Conservation (phyloP, 2,113 vertebrate genomes). For the Pterophyllum scalare region DNA sequence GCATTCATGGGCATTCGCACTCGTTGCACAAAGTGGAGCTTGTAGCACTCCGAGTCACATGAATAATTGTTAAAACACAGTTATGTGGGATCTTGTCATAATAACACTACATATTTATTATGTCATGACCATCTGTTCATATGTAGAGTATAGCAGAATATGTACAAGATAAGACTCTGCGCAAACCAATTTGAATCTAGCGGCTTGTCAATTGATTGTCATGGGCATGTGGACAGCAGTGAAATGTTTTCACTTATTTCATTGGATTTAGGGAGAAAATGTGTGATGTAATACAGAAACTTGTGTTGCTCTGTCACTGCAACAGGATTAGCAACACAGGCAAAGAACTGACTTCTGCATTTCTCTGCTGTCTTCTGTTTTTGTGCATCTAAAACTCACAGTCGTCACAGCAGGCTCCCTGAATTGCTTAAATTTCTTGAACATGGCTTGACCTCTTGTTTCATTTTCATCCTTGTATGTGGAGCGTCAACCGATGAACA, state of each 20-base stretch:
- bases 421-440: slow-evolving; percentile 20
- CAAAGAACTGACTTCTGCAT: slow-evolving; percentile 31
- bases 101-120: background rate
- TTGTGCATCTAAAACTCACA: slow-evolving; percentile 19
- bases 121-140: background rate
- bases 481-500: slow-evolving; percentile 2
- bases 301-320: slow-evolving; percentile 52
- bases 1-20: slow-evolving; percentile 34
- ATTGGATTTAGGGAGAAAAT: slow-evolving; percentile 23
- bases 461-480: slow-evolving; percentile 13
- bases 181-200: background rate
- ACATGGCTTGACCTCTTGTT: slow-evolving; percentile 35
- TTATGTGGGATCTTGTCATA: slow-evolving; percentile 27
- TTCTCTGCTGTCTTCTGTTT: slow-evolving; percentile 28
- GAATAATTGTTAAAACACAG: slow-evolving; percentile 33
- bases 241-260: slow-evolving; percentile 32
- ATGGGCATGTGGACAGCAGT: slow-evolving; percentile 9
- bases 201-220: slow-evolving; percentile 17
- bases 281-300: slow-evolving; percentile 46
- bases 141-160: background rate
- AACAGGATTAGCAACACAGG: slow-evolving; percentile 40
- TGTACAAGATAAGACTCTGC: background rate
- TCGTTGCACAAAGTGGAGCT: slow-evolving; percentile 38
- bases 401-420: slow-evolving; percentile 17
- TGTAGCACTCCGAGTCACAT: slow-evolving; percentile 42